A percentile compares a stretch with the other conserved stretches of the same genome.
These are phyloP conservation scores for Phanerotoma sp. DNA, from an alignment of 2,888 invertebrate species.

Conservation along the genomic window DNA sequence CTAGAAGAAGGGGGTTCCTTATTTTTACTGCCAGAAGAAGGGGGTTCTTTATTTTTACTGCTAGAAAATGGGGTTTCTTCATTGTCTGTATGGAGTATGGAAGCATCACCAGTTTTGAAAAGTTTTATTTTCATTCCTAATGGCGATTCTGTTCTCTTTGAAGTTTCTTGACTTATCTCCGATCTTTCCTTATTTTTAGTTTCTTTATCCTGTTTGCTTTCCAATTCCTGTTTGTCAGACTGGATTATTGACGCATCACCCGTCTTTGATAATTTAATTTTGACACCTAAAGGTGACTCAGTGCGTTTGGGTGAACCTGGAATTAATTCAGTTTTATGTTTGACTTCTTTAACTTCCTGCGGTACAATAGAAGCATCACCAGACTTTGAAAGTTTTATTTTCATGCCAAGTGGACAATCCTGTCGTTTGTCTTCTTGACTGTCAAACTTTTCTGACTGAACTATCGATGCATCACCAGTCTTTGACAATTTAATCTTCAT, in stretches of 20 bases:
- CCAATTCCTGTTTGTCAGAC: no score
- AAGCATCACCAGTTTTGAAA: constrained; percentile 46
- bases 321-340: constrained; percentile 37
- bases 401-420: constrained; percentile 50
- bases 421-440: constrained; percentile 35
- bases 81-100: constrained; percentile 39
- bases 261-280: constrained; percentile 29
- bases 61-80: constrained; percentile 37
- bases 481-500: constrained; percentile 50
- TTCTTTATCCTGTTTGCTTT: no score
- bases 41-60: no score
- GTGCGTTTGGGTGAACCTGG: constrained; percentile 37
- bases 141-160: constrained; percentile 44
- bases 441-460: constrained; percentile 39
- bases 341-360: constrained; percentile 32
- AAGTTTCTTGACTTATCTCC: constrained; percentile 20
- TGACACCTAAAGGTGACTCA: constrained; percentile 36
- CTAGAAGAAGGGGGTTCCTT: no score
- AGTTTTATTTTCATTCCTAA: constrained; percentile 52
- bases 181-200: constrained; percentile 29
- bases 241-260: constrained; percentile 47
- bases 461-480: constrained; percentile 44
- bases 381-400: constrained; percentile 51
- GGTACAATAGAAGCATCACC: constrained; percentile 48
- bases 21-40: no score